These are phyloP conservation scores for Anoplius nigerrimus DNA, from an alignment of 2,888 invertebrate genomes.

Conservation along the genomic window DNA sequence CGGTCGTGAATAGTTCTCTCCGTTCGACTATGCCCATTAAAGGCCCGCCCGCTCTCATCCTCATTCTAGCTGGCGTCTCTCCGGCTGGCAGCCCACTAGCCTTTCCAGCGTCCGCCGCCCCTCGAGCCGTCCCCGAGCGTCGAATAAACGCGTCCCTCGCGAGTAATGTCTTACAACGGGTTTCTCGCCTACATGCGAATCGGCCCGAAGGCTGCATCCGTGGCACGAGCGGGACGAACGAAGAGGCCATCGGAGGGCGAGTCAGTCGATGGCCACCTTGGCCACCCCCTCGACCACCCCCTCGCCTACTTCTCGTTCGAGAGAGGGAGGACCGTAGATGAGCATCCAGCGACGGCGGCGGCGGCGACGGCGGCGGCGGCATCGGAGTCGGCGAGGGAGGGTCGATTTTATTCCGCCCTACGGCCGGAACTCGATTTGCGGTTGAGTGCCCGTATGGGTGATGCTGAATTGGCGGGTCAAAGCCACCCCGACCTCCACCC, in stretches of 20 bases:
- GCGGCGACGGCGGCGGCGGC: slow-evolving; percentile 10
- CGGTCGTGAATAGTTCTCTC: neutral
- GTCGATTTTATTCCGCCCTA: slow-evolving; percentile 70
- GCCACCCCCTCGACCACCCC: neutral
- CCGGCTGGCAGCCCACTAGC: slow-evolving; percentile 1
- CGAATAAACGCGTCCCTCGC: slow-evolving; percentile 64
- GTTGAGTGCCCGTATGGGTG: slow-evolving; percentile 68
- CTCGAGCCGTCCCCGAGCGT: slow-evolving; percentile 25
- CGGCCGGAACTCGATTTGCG: slow-evolving; percentile 72
- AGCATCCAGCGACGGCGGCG: no score
- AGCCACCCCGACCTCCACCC: slow-evolving; percentile 50
- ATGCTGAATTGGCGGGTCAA: slow-evolving; percentile 71
- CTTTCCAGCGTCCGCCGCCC: slow-evolving; percentile 2
- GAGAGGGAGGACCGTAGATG: neutral
- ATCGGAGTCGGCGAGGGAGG: slow-evolving; percentile 30
- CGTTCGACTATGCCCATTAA: slow-evolving; percentile 6
- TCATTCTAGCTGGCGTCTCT: neutral
- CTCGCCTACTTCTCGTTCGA: neutral
- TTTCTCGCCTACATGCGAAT: slow-evolving; percentile 54
- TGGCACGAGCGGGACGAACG: neutral
- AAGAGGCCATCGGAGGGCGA: no score
- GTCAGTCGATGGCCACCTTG: neutral
- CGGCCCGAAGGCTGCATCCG: slow-evolving; percentile 47
- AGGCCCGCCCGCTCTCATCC: neutral
- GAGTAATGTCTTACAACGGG: slow-evolving; percentile 61